phyloP scores from a whole-genome alignment of 2,797 vertebrate species.

The Babyrousa celebensis region DNA sequence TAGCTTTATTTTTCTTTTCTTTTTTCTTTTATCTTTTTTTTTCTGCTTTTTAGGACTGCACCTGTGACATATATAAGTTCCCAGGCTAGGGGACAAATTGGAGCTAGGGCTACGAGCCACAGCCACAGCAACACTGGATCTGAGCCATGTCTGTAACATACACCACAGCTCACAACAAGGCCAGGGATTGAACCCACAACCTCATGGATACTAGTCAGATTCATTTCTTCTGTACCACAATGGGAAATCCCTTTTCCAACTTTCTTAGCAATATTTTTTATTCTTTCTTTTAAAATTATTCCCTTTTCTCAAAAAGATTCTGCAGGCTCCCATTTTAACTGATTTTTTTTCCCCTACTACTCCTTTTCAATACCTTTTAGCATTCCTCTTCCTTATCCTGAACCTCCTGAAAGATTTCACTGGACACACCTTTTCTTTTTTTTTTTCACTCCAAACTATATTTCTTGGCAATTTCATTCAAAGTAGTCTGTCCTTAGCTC shows the following conservation, averaged over 20 bases:
- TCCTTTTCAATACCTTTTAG: background rate
- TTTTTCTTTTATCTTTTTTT: background rate
- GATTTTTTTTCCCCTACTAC: background rate
- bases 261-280: background rate
- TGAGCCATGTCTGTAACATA: too few relatives aligned
- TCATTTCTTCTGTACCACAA: too few relatives aligned
- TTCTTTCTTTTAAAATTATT: background rate
- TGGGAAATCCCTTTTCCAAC: background rate
- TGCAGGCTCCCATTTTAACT: background rate
- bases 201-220: too few relatives aligned
- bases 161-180: too few relatives aligned
- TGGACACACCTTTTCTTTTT: background rate
- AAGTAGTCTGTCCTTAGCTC: background rate
- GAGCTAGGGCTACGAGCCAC: too few relatives aligned
- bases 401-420: background rate
- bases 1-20: background rate
- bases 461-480: background rate
- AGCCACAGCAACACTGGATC: too few relatives aligned
- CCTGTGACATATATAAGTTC: too few relatives aligned
- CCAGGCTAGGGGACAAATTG: too few relatives aligned
- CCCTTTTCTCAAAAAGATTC: background rate
- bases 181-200: too few relatives aligned
- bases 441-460: background rate
- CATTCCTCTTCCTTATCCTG: background rate
- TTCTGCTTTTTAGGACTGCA: background rate